phyloP scores from a whole-genome alignment of 1,140 invertebrate species.

The Hypsibius dujardini region DNA sequence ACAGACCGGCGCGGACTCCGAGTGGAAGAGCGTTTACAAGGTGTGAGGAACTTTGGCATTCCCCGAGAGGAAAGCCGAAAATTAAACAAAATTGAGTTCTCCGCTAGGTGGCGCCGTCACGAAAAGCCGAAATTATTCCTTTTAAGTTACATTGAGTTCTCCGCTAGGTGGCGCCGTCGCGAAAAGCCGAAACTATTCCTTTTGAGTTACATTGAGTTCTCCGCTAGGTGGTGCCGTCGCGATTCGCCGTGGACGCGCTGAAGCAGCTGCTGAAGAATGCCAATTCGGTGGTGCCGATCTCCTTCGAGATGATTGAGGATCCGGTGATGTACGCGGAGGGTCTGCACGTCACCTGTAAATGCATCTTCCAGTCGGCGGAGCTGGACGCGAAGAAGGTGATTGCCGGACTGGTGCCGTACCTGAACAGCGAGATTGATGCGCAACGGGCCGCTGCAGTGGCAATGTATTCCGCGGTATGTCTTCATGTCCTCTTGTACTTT shows the following conservation, averaged over 20 bases:
- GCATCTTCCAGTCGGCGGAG: slow-evolving; percentile 1
- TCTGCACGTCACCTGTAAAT: background rate
- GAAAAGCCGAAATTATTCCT: too few species aligned
- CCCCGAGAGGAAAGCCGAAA: too few species aligned
- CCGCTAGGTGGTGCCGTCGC: background rate
- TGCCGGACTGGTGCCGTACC: background rate
- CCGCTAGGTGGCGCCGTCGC: too few species aligned
- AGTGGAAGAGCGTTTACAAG: too few species aligned
- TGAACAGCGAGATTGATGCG: background rate
- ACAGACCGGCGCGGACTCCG: too few species aligned
- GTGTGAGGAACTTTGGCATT: too few species aligned
- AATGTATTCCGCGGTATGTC: background rate
- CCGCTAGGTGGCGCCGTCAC: too few species aligned
- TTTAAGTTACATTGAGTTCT: too few species aligned
- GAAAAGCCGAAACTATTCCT: too few species aligned
- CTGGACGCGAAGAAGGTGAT: background rate
- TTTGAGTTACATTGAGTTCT: too few species aligned
- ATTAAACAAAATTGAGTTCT: too few species aligned
- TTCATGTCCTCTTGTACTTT: background rate
- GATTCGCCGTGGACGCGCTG: background rate
- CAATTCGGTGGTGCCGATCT: slow-evolving; percentile 12
- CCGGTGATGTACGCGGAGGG: slow-evolving; percentile 4
- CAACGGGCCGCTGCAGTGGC: background rate
- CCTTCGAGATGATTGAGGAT: slow-evolving; percentile 14
- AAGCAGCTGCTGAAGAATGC: slow-evolving; percentile 14